phyloP scores from a whole-genome alignment of 2,797 vertebrate genomes.

The Enoplosus armatus region DNA sequence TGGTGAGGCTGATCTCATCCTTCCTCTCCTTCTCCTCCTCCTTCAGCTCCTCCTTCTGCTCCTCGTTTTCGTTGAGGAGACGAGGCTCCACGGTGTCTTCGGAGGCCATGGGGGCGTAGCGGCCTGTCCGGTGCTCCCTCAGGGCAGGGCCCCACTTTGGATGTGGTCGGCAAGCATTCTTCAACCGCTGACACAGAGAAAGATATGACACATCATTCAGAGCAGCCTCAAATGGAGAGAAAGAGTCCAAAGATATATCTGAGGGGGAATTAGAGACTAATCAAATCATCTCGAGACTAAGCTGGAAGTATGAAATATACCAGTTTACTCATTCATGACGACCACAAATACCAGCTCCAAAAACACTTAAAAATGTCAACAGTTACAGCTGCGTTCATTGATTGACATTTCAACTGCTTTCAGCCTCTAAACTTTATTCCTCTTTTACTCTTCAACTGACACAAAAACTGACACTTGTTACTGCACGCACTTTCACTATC shows the following conservation, averaged over 20 bases:
- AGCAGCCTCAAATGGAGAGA: neutral
- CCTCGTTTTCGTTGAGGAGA: slow-evolving; percentile 83
- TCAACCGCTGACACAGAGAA: slow-evolving; percentile 88
- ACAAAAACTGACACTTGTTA: neutral
- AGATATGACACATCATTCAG: neutral
- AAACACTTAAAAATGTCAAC: neutral
- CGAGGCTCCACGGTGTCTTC: slow-evolving; percentile 80
- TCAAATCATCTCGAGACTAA: neutral
- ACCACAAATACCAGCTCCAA: neutral
- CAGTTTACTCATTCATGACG: neutral
- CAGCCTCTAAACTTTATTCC: neutral
- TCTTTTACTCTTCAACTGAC: no score
- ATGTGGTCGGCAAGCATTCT: slow-evolving; percentile 90
- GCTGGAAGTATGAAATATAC: neutral
- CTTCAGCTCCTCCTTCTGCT: slow-evolving; percentile 79
- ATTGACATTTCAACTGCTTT: neutral
- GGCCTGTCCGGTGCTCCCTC: slow-evolving; percentile 93
- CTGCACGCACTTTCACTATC: neutral
- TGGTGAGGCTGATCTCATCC: slow-evolving; percentile 88
- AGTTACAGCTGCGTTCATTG: neutral
- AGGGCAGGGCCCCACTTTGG: slow-evolving; percentile 96
- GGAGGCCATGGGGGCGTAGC: slow-evolving; percentile 87
- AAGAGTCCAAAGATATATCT: neutral
- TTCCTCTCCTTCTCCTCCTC: slow-evolving; percentile 85
- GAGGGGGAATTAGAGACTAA: neutral